Conservation (phyloP, 2,113 vertebrate genomes). For the Collichthys lucidus region DNA sequence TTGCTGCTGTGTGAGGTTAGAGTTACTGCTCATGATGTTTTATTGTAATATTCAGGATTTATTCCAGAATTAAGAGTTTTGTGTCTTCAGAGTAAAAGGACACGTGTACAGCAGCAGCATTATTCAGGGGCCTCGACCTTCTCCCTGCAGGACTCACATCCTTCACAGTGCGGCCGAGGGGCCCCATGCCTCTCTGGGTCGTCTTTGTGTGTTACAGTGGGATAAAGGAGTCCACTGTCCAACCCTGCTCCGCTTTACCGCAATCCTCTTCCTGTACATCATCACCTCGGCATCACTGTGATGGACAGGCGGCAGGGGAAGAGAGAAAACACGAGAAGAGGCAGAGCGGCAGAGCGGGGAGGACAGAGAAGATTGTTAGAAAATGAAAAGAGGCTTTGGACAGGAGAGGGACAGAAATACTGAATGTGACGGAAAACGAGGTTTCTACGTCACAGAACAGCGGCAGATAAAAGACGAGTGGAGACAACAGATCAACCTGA, state of each 20-base stretch:
- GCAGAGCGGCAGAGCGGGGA: not conserved
- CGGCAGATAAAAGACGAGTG: not conserved
- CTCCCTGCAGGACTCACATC: slow-evolving; percentile 50
- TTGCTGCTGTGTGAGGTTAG: too few species aligned
- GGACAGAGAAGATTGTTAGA: not conserved
- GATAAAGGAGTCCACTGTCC: slow-evolving; percentile 76
- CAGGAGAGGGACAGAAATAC: not conserved
- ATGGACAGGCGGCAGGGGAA: slow-evolving; percentile 35
- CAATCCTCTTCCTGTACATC: slow-evolving; percentile 53
- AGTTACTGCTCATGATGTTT: not conserved
- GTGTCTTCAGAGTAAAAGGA: not conserved
- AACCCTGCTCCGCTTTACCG: slow-evolving; percentile 24
- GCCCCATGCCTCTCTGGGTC: slow-evolving; percentile 17
- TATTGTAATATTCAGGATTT: not conserved
- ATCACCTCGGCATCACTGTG: slow-evolving; percentile 70
- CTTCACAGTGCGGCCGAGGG: slow-evolving; percentile 49
- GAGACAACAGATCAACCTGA: not conserved
- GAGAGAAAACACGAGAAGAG: slow-evolving; percentile 23
- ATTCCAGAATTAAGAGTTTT: not conserved
- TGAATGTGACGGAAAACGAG: not conserved
- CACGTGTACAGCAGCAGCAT: slow-evolving; percentile 7
- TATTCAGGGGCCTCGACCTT: slow-evolving; percentile 14
- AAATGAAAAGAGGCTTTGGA: not conserved
- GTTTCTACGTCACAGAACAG: too few species aligned
- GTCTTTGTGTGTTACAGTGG: slow-evolving; percentile 62